phyloP scores from a whole-genome alignment of 2,797 vertebrate genomes.

The Trichosurus vulpecula region DNA sequence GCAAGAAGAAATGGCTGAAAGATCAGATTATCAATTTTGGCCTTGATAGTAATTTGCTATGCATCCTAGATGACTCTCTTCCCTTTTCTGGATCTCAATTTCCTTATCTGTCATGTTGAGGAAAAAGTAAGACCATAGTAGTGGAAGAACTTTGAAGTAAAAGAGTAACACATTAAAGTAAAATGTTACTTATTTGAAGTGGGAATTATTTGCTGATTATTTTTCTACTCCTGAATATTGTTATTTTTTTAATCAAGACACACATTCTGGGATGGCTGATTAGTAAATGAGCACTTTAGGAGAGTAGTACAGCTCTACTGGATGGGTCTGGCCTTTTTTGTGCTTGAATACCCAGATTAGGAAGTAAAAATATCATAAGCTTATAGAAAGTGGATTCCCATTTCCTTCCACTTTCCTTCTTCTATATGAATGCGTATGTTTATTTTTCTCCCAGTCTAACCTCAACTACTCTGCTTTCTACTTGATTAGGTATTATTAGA shows the following conservation, averaged over 20 bases:
- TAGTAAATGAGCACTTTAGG: not conserved
- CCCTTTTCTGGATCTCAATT: not conserved
- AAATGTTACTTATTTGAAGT: not conserved
- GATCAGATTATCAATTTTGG: not conserved
- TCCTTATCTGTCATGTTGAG: not conserved
- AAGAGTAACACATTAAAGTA: not conserved
- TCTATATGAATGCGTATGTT: not conserved
- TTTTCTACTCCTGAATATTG: not conserved
- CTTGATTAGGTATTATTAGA: not conserved
- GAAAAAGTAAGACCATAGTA: not conserved
- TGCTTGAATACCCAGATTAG: not conserved
- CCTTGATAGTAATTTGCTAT: not conserved
- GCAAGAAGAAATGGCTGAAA: not conserved
- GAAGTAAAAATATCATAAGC: not conserved
- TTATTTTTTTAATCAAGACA: not conserved
- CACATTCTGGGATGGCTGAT: not conserved
- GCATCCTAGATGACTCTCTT: not conserved
- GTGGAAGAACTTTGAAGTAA: not conserved
- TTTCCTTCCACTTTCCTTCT: not conserved
- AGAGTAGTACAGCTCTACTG: not conserved
- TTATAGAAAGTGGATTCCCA: not conserved
- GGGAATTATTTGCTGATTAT: not conserved
- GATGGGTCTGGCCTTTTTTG: not conserved
- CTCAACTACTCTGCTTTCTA: not conserved
- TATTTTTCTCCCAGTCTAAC: not conserved